Evolutionary conservation across 30 jellyfish, hydroid and myxozoan genomes (phyloP), one percentile per base, ranked within the genome.

Genomic region (Sanderia malayensis): DNA sequence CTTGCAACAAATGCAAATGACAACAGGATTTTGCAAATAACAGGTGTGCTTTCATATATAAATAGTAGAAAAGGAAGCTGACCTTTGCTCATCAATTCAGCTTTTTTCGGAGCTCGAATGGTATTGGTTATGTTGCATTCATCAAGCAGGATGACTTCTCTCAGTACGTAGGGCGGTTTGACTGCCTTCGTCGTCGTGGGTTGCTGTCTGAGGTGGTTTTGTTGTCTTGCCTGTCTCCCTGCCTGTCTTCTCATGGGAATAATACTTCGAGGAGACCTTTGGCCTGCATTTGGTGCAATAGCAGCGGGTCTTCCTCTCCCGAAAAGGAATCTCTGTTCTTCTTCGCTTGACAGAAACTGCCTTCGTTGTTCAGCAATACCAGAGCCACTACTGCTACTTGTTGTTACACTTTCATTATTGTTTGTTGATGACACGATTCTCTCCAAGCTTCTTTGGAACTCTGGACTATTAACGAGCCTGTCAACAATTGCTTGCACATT

Each of bases 301-400:
- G 55, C 55, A 6, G 55, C 55, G 15, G 55, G 55, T 41, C 55
- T 41, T 41, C 55, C 55, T 41, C 55, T 41, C 55, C 55, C 55
- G 15, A 41, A 41, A 41, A 41, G 55, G 55, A 41, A 41, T 15
- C 15, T 8, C 55, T 15, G 55, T 41, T 41, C 55, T 6, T 41
- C 55, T 41, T 41, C 15, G 15, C 55, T 41, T 41, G 55, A 41
- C 55, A 41, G 55, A 41, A 41, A 41, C 55, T 41, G 55, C 55
- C 15, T 41, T 41, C 55, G n/a, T n/a, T n/a, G 55, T 41, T 41
- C 55, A 41, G 55, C 55, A 41, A 15, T 8, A 41, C 55, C 55
- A 41, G 55, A 41, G 55, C 55, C 55, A 41, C 55, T 41, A 41
- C 55, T 41, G 11, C 55, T 41, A 41, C 55, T 41, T 41, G 55